Evolutionary conservation across 2,113 vertebrate species (phyloP).

Genomic region (Chaetodon auriga): DNA sequence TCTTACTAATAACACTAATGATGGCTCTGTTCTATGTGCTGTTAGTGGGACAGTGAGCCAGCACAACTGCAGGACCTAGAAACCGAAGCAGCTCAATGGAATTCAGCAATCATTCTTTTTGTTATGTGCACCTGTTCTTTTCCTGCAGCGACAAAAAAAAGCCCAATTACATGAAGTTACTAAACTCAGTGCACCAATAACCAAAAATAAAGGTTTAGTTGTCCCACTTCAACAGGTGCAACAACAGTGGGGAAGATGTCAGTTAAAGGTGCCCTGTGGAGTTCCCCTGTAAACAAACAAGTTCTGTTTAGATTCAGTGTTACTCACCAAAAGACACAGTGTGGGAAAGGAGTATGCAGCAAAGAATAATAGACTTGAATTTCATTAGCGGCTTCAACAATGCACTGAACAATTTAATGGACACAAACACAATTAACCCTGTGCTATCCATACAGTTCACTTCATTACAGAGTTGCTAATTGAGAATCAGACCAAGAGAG

Average conservation of each 20-base stretch:
- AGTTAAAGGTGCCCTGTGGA: neutral
- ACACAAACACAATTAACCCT: conserved; percentile 64
- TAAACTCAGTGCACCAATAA: neutral
- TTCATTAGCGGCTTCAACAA: conserved; percentile 49
- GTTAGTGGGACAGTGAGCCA: neutral
- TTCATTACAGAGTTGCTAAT: conserved; percentile 52
- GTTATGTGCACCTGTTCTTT: neutral
- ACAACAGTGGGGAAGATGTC: neutral
- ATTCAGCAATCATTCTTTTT: neutral
- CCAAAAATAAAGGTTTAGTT: neutral
- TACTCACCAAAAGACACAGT: neutral
- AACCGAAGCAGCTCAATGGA: neutral
- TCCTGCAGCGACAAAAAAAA: neutral
- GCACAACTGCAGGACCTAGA: neutral
- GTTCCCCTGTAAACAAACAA: neutral
- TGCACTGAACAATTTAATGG: conserved; percentile 31
- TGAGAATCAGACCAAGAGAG: conserved; percentile 44
- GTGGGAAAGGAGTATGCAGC: neutral
- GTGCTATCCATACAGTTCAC: conserved; percentile 46
- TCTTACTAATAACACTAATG: conserved; percentile 17
- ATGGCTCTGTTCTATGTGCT: conserved; percentile 2
- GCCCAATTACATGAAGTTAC: neutral
- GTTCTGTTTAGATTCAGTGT: neutral
- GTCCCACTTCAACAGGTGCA: neutral
- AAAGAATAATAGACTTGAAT: conserved; percentile 45